Evolutionary conservation across 2,797 vertebrate species (phyloP), one percentile per base, ranked within the genome.

Genomic region (Onychomys leucogaster): DNA sequence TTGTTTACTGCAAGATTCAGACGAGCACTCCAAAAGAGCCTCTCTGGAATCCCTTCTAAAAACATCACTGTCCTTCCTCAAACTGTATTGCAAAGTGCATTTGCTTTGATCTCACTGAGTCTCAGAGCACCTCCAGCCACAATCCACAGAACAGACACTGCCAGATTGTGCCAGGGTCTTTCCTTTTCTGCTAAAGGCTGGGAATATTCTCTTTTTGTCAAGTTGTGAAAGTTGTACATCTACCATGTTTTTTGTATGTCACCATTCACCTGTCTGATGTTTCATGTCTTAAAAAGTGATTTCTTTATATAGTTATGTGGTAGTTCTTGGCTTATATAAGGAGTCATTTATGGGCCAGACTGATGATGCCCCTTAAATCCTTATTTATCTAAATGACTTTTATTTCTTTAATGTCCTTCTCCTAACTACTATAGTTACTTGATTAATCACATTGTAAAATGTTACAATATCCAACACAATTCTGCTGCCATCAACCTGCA

Each of bases 351-450:
- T 46, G 37, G 65, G 61, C 17, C 27, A 94, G 32, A 81, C 14
- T 81, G 19, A 10, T 75, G 34, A 92, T 9, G 77, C 43, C 61
- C 5, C 34, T 5, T 90, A 57, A 92, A 77, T 55, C 89, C 6
- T 82, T 78, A 86, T 71, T 81, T 82, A 77, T 90, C 13, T 34
- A 88, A 91, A 61, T 89, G 9, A 59, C 29, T 87, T 91, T 57
- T 27, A 29, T 59, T 89, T 87, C 5, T 83, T 34, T 89, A 93
- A 89, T 52, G 11, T 14, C 52, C 21, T 63, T 55, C 6, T 73
- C 12, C 25, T 94, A 77, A n/a, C 3, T 65, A 65, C 4, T 59
- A 61, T 2, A 89, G 10, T 19, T 91, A 85, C 4, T 86, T 91
- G 76, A 37, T 85, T 61, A 67, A 32, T 83, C 32, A 55, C n/a